These are phyloP conservation scores for Hirudinaria manillensis DNA, from an alignment of 2,888 invertebrate genomes.

Conservation along the genomic window DNA sequence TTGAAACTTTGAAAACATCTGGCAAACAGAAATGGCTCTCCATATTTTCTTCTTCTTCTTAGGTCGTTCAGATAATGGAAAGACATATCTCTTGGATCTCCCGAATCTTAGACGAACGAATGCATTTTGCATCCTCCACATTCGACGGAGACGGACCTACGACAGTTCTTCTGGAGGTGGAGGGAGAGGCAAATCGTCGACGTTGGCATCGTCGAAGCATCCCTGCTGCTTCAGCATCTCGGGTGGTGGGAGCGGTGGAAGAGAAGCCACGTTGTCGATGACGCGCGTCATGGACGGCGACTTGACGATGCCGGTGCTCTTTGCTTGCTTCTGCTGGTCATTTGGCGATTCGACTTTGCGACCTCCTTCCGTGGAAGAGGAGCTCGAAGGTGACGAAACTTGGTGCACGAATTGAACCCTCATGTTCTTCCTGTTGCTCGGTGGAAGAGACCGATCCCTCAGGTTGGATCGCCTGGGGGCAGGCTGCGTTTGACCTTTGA, in stretches of 20 bases:
- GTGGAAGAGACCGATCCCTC: conserved; percentile 26
- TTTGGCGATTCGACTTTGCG: background rate
- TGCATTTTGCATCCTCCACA: background rate
- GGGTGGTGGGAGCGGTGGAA: conserved; percentile 2
- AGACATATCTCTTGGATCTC: background rate
- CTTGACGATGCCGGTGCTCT: background rate
- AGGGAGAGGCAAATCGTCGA: conserved; percentile 11
- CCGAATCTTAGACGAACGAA: background rate
- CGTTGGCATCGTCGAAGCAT: conserved; percentile 1
- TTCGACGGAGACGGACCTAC: background rate
- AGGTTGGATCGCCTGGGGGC: conserved; percentile 17
- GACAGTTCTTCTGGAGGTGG: conserved; percentile 21
- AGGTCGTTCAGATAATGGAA: too few relatives aligned
- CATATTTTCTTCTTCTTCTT: too few relatives aligned
- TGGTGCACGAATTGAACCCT: conserved; percentile 25
- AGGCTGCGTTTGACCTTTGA: background rate
- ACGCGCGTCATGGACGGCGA: conserved; percentile 3
- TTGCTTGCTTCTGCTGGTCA: background rate
- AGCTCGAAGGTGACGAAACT: background rate
- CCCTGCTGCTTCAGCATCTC: conserved; percentile 11
- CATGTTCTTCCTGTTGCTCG: conserved; percentile 17
- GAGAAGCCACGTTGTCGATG: background rate
- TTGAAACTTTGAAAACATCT: too few relatives aligned
- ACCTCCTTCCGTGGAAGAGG: background rate
- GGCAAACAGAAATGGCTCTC: too few relatives aligned